Conservation (phyloP, 1,140 invertebrate species). For the Schlechtendalia chinensis region DNA sequence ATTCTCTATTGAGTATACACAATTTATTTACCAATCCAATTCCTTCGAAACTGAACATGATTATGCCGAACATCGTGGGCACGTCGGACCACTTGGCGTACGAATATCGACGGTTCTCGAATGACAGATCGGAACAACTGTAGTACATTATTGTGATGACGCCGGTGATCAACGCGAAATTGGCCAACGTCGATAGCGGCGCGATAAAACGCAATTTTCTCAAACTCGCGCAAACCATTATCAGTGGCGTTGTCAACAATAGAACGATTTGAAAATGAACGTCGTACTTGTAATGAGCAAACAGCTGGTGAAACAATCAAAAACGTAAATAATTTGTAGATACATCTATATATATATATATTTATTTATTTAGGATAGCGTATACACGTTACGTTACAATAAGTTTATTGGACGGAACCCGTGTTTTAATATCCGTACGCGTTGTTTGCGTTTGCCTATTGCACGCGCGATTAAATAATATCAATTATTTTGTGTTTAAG, state of each 20-base stretch:
- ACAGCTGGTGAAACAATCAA: slow-evolving; percentile 10
- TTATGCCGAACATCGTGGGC: slow-evolving; percentile 83
- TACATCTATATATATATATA: too few species aligned
- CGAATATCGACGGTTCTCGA: slow-evolving; percentile 41
- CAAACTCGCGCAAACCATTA: slow-evolving; percentile 31
- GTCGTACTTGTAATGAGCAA: neutral
- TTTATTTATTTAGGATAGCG: too few species aligned
- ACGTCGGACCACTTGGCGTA: slow-evolving; percentile 62
- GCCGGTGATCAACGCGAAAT: slow-evolving; percentile 70
- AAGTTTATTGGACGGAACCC: too few species aligned
- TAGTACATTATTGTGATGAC: slow-evolving; percentile 82
- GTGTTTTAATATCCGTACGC: too few species aligned
- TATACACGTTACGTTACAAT: too few species aligned
- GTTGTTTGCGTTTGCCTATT: too few species aligned
- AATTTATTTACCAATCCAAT: slow-evolving; percentile 67
- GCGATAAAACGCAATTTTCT: slow-evolving; percentile 80
- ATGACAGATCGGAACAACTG: slow-evolving; percentile 50
- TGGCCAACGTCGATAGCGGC: slow-evolving; percentile 85
- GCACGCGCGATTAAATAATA: too few species aligned
- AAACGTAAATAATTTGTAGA: too few species aligned
- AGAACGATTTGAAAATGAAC: slow-evolving; percentile 16
- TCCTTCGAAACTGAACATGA: slow-evolving; percentile 85
- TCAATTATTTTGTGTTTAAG: too few species aligned
- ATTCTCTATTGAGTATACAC: too few species aligned
- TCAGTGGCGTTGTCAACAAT: slow-evolving; percentile 34